Evolutionary conservation across 2,888 invertebrate species (phyloP).

Genomic region (Noctuana brunneofusca): DNA sequence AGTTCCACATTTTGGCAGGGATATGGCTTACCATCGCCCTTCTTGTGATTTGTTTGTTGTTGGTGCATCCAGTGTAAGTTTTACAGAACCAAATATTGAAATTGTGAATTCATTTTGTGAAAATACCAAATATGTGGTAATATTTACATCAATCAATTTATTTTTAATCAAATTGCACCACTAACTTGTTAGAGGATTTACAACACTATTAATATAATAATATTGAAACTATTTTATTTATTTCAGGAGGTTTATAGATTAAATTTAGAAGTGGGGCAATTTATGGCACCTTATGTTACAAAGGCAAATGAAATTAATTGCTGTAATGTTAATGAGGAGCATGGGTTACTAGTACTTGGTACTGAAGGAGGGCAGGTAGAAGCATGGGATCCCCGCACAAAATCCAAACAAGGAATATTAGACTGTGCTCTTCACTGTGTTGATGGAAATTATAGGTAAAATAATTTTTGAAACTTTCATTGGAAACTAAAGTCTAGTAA

Average conservation of each 20-base stretch:
- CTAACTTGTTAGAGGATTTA: too few species aligned
- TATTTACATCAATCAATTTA: too few species aligned
- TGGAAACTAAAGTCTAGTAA: too few species aligned
- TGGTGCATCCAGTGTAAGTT: conserved; percentile 90
- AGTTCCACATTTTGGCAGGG: conserved; percentile 97
- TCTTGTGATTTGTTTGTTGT: conserved; percentile 96
- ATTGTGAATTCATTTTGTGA: too few species aligned
- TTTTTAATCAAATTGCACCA: too few species aligned
- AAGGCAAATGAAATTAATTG: conserved; percentile 90
- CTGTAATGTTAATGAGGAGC: conserved; percentile 93
- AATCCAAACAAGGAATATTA: conserved; percentile 89
- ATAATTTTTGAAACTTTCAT: not conserved
- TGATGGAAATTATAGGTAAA: conserved; percentile 74
- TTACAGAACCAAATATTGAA: too few species aligned
- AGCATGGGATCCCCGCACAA: conserved; percentile 96
- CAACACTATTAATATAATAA: too few species aligned
- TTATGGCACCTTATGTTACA: conserved; percentile 92
- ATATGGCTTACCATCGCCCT: conserved; percentile 94
- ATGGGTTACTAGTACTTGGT: conserved; percentile 93
- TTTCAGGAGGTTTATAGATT: conserved; percentile 95
- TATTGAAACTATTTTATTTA: too few species aligned
- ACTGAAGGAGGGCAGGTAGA: conserved; percentile 96
- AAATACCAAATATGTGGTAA: too few species aligned
- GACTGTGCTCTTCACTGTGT: conserved; percentile 90
- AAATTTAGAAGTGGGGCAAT: conserved; percentile 97